Percentiles rank a stretch among this genome's conserved stretches.
These are phyloP conservation scores for Otocyon megalotis DNA, from an alignment of 2,113 vertebrate genomes.

Conservation along the genomic window DNA sequence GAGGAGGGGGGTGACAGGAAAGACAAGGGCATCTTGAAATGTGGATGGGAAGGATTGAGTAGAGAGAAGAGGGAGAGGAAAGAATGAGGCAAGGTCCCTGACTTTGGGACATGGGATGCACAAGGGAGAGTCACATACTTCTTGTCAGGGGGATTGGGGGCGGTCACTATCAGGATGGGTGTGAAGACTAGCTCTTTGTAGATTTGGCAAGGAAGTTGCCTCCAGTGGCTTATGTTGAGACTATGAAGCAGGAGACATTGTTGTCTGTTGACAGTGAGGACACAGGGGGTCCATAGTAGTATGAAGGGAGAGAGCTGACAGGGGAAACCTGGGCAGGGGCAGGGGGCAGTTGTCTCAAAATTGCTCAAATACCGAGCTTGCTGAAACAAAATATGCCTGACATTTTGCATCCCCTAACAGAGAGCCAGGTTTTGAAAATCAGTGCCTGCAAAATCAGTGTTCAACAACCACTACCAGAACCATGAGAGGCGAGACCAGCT, in stretches of 20 bases:
- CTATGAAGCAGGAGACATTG: not conserved
- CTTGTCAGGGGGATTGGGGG: not conserved
- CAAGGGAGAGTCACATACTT: not conserved
- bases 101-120: not conserved
- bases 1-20: not conserved
- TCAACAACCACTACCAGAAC: not conserved
- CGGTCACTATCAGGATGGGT: not conserved
- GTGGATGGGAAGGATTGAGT: not conserved
- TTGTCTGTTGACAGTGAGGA: not conserved
- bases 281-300: too few relatives aligned
- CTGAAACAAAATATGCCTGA: not conserved
- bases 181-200: not conserved
- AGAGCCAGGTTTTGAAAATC: not conserved
- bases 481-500: not conserved
- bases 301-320: not conserved
- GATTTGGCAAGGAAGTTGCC: not conserved
- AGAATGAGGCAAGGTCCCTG: not conserved
- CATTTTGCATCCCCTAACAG: not conserved
- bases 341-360: not conserved
- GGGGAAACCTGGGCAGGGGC: not conserved
- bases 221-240: not conserved
- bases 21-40: not conserved
- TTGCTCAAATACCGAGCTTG: not conserved
- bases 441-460: not conserved
- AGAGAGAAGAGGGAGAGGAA: not conserved